Percentiles rank a stretch among this genome's conserved stretches.
Evolutionary conservation across 2,797 vertebrate species (phyloP).

Genomic region (Cryptoblepharus egeriae): DNA sequence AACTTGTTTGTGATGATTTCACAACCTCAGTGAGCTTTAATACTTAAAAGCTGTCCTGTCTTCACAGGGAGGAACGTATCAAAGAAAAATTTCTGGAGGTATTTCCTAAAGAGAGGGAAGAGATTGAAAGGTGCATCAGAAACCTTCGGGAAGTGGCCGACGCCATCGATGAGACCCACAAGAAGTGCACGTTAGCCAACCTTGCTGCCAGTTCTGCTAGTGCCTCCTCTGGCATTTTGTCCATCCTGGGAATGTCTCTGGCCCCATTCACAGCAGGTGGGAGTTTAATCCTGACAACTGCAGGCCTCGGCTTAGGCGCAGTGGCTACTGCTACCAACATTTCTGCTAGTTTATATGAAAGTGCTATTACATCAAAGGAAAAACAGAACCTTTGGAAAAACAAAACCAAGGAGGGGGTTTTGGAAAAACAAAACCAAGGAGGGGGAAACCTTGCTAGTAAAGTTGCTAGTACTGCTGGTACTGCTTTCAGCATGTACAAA

Average conservation of each 20-base stretch:
- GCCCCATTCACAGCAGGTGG: slow-evolving; percentile 8
- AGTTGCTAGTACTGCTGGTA: no score
- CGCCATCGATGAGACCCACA: not conserved
- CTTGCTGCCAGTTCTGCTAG: not conserved
- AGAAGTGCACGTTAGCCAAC: not conserved
- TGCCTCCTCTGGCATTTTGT: not conserved
- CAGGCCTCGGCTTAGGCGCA: not conserved
- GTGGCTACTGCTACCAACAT: not conserved
- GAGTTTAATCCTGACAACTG: slow-evolving; percentile 29
- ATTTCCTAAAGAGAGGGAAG: no score
- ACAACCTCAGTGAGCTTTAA: no score
- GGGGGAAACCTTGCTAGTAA: no score
- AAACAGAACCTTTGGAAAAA: no score
- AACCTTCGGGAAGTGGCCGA: slow-evolving; percentile 4
- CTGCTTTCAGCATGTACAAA: rapidly evolving
- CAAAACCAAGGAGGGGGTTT: no score
- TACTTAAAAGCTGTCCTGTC: no score
- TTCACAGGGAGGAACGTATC: no score
- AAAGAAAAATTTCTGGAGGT: no score
- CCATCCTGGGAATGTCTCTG: slow-evolving; percentile 30
- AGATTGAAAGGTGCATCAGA: not conserved
- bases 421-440: no score
- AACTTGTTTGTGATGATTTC: no score
- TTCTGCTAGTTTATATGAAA: rapidly evolving
- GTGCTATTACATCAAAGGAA: not conserved